Base-by-base conservation (phyloP, 2,797 vertebrate species). In the Philypnodon macrostomus region DNA sequence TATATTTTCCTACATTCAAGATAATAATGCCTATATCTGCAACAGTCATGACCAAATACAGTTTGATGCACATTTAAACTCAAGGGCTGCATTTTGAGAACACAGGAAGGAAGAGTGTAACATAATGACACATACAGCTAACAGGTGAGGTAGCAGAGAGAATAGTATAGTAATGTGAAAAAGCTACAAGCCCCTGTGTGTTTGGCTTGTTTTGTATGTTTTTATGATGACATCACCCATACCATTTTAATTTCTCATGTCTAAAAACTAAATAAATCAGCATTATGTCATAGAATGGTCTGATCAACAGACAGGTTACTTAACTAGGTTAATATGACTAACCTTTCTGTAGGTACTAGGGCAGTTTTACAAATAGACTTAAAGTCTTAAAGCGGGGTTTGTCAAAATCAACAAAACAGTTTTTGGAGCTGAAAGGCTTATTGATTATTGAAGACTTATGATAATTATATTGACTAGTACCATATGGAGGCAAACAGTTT, bases 101-200 rank as follows among this genome's bases (percentile, higher is more conserved):
- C 14, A 63, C 12, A 55, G 30, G 12, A 55, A 33, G 21, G 31
- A 54, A 40, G 16, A 39, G 15, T 59, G 46, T 56, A 59, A 16
- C 49, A 18, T 34, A 57, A 41, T 47, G 50, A 26, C 3, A 8
- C 11, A 12, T n/a, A 17, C 29, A 53, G 54, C 33, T 41, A 27
- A 54, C 26, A 38, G 47, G 38, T 76, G 74, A 83, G 75, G 75
- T 80, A 81, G 66, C 65, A 50, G 23, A 38, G 31, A 42, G 41
- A 51, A 54, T 1, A 56, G 60, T 5, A 52, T 23, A 31, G 19
- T 10, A 57, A 67, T 27, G 47, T 38, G 12, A 10, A 53, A 53
- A 63, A 9, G 65, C 70, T 56, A 47, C 52, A 33, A 57, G 24
- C 37, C 37, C 4, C 19, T 13, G 12, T 41, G 39, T n/a, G n/a